A percentile compares a stretch with the other conserved stretches of the same genome.
Evolutionary conservation across 37 sponge, comb jelly and placozoan species (phyloP).

Genomic region (Chondrilla cf. caribensis): DNA sequence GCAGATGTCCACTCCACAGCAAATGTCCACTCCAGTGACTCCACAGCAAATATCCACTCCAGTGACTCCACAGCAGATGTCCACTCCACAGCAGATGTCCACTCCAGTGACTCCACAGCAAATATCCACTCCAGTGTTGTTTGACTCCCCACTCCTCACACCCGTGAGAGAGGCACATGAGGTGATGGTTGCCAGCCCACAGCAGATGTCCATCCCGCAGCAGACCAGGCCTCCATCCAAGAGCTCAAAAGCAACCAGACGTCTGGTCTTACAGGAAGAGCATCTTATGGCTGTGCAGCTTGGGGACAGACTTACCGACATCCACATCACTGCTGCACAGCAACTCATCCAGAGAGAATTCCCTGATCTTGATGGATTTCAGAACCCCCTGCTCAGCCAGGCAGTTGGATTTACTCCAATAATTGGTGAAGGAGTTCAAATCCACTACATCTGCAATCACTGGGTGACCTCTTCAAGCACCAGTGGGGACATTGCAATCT

Average conservation of each 20-base stretch:
- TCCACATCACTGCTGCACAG: neutral
- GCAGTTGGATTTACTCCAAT: neutral
- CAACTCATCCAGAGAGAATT: neutral
- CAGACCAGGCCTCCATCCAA: too few species aligned
- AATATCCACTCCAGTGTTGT: neutral
- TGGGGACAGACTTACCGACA: neutral
- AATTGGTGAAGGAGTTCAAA: neutral
- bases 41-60: conserved; percentile 17
- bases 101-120: neutral
- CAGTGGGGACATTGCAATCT: neutral
- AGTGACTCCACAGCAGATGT: conserved; percentile 1
- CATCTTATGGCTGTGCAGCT: too few species aligned
- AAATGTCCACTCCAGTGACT: conserved; percentile 7
- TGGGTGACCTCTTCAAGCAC: neutral
- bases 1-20: conserved; percentile 19
- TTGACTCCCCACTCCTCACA: too few species aligned
- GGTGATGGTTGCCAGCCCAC: too few species aligned
- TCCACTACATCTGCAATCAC: conserved; percentile 2
- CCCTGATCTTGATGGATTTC: neutral
- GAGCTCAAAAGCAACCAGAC: too few species aligned
- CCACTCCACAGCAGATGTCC: conserved; percentile 5
- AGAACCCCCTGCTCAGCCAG: neutral
- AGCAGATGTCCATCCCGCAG: neutral
- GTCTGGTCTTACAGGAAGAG: too few species aligned
- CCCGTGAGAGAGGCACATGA: too few species aligned